Conservation (phyloP, 2,113 vertebrate species). For the Caretta caretta region DNA sequence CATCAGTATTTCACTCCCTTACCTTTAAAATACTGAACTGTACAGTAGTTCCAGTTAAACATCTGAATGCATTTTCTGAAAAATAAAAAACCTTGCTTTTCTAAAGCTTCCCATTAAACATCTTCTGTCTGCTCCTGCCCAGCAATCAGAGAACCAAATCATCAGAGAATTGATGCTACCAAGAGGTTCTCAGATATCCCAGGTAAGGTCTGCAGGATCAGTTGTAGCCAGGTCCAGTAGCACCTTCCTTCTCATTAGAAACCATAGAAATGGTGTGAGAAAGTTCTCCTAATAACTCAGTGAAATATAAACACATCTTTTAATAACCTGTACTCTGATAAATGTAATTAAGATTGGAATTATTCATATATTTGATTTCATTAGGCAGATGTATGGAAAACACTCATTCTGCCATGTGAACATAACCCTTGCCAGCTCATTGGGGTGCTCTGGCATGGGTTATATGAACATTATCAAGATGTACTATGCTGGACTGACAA, state of each 20-base stretch:
- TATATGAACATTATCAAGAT: background rate
- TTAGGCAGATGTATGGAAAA: slow-evolving; percentile 25
- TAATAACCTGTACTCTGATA: slow-evolving; percentile 52
- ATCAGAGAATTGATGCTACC: background rate
- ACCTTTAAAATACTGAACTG: slow-evolving; percentile 5
- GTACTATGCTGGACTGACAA: background rate
- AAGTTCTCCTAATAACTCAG: slow-evolving; percentile 15
- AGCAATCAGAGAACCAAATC: background rate
- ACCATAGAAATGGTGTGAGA: slow-evolving; percentile 14
- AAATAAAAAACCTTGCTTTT: background rate
- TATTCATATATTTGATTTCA: slow-evolving; percentile 55
- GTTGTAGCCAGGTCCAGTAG: slow-evolving; percentile 16
- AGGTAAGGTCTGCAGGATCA: slow-evolving; percentile 12
- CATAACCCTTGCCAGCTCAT: background rate
- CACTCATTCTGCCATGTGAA: slow-evolving; percentile 21
- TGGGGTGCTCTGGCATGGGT: slow-evolving; percentile 6
- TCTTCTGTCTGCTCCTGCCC: background rate
- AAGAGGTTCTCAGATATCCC: slow-evolving; percentile 27
- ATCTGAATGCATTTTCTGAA: background rate
- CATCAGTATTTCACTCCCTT: background rate
- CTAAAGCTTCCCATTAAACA: slow-evolving; percentile 16
- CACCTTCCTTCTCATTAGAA: slow-evolving; percentile 14
- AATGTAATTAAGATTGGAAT: slow-evolving; percentile 41
- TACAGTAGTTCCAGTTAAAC: slow-evolving; percentile 14
- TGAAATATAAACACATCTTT: slow-evolving; percentile 45